Evolutionary conservation across 2,797 vertebrate genomes (phyloP).

Genomic region (Stomatorhinus walkeri): DNA sequence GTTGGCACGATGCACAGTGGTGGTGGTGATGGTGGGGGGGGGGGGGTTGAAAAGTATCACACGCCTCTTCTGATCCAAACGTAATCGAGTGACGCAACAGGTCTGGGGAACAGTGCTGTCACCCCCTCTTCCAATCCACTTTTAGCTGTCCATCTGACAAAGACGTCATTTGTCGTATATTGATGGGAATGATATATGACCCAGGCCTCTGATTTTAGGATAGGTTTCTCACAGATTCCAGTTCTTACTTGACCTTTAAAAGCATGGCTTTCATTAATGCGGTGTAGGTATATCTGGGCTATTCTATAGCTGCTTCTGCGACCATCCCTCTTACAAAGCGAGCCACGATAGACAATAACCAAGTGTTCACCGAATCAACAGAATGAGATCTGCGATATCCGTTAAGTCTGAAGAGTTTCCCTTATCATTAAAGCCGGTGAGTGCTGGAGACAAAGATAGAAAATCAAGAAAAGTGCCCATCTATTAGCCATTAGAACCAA

Average conservation of each 20-base stretch:
- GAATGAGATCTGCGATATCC: not conserved
- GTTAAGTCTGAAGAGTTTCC: not conserved
- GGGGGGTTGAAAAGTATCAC: not conserved
- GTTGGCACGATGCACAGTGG: not conserved
- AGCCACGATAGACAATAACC: not conserved
- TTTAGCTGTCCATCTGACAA: not conserved
- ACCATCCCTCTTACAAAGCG: not conserved
- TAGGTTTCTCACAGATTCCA: not conserved
- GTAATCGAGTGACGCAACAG: not conserved
- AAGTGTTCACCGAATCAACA: not conserved
- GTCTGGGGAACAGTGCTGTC: not conserved
- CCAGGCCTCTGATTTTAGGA: not conserved
- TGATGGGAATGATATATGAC: not conserved
- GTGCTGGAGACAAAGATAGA: not conserved
- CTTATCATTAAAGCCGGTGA: not conserved
- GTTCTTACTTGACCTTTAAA: constrained; percentile 6
- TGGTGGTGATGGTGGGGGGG: too few species aligned
- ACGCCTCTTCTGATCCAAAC: not conserved
- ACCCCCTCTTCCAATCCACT: not conserved
- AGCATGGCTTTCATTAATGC: not conserved
- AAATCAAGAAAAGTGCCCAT: not conserved
- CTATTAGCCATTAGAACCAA: not conserved
- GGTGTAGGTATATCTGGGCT: not conserved
- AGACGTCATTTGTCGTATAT: not conserved
- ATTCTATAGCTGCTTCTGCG: not conserved